Evolutionary conservation across 2,113 vertebrate species (phyloP).

Genomic region (Suncus etruscus): DNA sequence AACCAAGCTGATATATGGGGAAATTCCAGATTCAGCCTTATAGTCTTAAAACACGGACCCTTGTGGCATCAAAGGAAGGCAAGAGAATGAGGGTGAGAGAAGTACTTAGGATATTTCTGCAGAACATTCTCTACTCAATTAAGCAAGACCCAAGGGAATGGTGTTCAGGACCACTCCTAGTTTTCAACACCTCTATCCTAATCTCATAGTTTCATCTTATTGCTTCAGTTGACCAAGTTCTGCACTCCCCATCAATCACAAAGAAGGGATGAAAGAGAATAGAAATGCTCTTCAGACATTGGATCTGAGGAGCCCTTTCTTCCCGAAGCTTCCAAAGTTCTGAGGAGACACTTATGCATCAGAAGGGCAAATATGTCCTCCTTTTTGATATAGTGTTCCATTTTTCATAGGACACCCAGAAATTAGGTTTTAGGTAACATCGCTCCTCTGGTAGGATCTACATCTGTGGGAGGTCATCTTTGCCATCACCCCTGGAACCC

Average conservation of each 20-base stretch:
- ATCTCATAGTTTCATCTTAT: background rate
- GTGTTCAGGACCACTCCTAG: background rate
- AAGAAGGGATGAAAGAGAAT: background rate
- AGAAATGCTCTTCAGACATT: background rate
- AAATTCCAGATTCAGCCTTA: background rate
- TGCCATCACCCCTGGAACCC: background rate
- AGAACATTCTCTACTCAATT: background rate
- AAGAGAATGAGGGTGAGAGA: background rate
- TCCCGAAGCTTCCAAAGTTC: background rate
- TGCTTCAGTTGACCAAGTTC: background rate
- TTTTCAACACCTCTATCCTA: background rate
- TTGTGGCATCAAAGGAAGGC: background rate
- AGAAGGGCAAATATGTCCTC: background rate
- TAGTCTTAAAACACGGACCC: background rate
- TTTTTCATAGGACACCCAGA: background rate
- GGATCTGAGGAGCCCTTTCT: background rate
- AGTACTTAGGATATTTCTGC: background rate
- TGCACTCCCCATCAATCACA: background rate
- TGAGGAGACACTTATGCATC: background rate
- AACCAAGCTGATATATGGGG: constrained; percentile 10
- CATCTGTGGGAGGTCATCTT: background rate
- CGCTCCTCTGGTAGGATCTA: background rate
- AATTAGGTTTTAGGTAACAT: background rate
- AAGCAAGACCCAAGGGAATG: background rate
- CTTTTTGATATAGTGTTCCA: background rate